phyloP scores from a whole-genome alignment of 64 coral and sea anemone genomes.

The Pocillopora verrucosa region DNA sequence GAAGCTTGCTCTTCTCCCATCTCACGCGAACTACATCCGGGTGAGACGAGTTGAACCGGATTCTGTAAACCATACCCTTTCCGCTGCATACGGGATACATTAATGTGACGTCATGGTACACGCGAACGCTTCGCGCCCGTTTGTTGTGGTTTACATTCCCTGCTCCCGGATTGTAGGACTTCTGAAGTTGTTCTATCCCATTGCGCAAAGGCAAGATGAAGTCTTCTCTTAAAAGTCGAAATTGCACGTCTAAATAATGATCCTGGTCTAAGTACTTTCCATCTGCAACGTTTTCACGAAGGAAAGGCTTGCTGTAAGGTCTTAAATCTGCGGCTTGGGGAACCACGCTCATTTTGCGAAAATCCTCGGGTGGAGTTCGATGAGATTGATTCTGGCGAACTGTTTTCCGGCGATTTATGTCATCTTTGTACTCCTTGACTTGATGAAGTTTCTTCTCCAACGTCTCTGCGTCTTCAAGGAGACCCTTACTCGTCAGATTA shows the following conservation, averaged over 20 bases:
- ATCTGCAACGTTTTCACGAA: conserved; percentile 73
- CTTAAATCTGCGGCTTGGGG: background rate
- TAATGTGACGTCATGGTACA: conserved; percentile 55
- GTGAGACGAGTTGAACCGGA: conserved; percentile 59
- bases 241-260: conserved; percentile 96
- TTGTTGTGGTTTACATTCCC: background rate
- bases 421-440: conserved; percentile 17
- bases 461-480: background rate
- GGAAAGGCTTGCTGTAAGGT: conserved; percentile 40
- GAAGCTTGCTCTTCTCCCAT: conserved; percentile 67
- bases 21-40: conserved; percentile 36
- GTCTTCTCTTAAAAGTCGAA: conserved; percentile 83
- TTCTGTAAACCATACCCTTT: conserved; percentile 64
- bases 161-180: background rate
- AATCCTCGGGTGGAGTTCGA: conserved; percentile 7
- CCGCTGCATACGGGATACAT: conserved; percentile 61
- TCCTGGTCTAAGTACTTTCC: conserved; percentile 49
- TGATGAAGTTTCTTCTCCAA: background rate
- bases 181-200: conserved; percentile 23
- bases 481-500: background rate
- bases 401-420: conserved; percentile 9
- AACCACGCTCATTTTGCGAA: background rate
- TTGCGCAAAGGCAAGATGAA: conserved; percentile 78
- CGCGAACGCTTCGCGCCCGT: conserved; percentile 10
- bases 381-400: conserved; percentile 2